phyloP scores from a whole-genome alignment of 2,888 invertebrate genomes.

The Myopa tessellatipennis region DNA sequence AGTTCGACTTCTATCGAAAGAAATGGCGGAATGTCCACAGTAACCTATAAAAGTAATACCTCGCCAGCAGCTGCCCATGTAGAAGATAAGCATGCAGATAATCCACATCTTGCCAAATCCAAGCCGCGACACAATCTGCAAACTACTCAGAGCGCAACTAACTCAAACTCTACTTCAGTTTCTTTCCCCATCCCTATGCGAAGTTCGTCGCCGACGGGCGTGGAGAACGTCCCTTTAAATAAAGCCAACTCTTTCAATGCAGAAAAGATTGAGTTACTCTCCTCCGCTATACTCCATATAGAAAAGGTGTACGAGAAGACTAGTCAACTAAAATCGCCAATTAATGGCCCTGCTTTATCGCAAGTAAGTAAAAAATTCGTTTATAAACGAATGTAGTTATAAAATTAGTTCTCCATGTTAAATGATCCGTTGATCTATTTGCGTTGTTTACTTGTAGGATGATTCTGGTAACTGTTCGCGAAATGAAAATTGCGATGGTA shows the following conservation, averaged over 20 bases:
- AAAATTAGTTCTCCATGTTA: not conserved
- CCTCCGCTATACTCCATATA: conserved; percentile 59
- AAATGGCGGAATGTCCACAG: not conserved
- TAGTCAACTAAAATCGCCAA: conserved; percentile 48
- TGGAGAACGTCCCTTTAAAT: conserved; percentile 35
- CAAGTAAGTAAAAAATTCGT: conserved; percentile 32
- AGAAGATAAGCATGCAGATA: not conserved
- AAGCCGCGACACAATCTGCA: not conserved
- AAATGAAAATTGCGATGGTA: conserved; percentile 58
- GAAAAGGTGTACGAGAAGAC: conserved; percentile 59
- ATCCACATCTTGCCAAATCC: not conserved
- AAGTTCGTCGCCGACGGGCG: conserved; percentile 36
- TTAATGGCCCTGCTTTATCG: conserved; percentile 23
- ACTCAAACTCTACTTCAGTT: not conserved
- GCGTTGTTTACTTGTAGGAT: conserved; percentile 49
- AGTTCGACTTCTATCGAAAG: conserved; percentile 16
- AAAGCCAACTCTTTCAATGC: conserved; percentile 45
- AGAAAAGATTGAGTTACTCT: conserved; percentile 55
- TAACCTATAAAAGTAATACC: conserved; percentile 7
- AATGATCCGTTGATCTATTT: not conserved
- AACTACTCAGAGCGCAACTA: not conserved
- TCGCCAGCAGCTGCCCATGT: not conserved
- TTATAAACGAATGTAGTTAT: not conserved
- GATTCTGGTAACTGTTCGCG: conserved; percentile 66
- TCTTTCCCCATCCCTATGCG: not conserved